A percentile compares a stretch with the other conserved stretches of the same genome.
Evolutionary conservation across 2,888 invertebrate genomes (phyloP).

Genomic region (Myopa testacea): DNA sequence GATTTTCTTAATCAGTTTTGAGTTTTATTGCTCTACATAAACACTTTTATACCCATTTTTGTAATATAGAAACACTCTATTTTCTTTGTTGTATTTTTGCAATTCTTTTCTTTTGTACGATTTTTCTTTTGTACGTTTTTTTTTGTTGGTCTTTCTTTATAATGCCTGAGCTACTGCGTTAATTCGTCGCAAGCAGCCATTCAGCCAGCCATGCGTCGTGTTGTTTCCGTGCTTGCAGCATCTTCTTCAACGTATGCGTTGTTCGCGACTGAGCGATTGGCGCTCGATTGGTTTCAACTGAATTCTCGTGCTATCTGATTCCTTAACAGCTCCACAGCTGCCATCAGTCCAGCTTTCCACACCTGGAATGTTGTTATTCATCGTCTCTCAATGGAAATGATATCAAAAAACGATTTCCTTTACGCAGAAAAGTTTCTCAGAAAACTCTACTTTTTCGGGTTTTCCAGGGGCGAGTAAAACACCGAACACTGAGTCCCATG

Average conservation of each 20-base stretch:
- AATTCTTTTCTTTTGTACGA: conserved; percentile 6
- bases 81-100: background rate
- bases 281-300: conserved; percentile 3
- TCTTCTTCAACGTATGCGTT: conserved; percentile 40
- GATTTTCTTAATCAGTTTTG: background rate
- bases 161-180: background rate
- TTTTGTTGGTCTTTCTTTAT: conserved; percentile 5
- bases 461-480: background rate
- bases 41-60: background rate
- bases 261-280: conserved; percentile 39
- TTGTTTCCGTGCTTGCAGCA: conserved; percentile 4
- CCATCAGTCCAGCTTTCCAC: background rate
- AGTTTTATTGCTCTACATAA: background rate
- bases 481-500: background rate
- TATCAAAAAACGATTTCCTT: background rate
- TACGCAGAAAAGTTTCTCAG: background rate
- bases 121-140: conserved; percentile 22
- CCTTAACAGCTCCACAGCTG: background rate
- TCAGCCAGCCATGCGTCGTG: background rate
- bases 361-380: conserved; percentile 4
- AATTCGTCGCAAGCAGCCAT: background rate
- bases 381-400: background rate
- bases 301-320: background rate
- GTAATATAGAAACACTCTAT: too few species aligned
- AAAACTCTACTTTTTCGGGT: background rate